These are phyloP conservation scores for Ahaetulla prasina DNA, from an alignment of 2,113 vertebrate species.

Conservation along the genomic window DNA sequence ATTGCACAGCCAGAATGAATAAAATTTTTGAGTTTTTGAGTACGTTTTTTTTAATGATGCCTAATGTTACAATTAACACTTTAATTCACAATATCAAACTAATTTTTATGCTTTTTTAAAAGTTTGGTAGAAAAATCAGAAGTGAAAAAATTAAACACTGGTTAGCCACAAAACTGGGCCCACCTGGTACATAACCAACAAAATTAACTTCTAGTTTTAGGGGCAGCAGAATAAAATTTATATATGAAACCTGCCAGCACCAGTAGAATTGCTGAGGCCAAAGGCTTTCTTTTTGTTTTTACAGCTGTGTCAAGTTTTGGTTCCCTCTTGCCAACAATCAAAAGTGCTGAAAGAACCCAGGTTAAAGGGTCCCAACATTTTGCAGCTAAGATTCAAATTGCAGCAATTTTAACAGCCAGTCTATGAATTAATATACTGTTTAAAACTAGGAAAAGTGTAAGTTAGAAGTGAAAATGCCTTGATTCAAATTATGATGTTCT, in stretches of 20 bases:
- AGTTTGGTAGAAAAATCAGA: constrained; percentile 78
- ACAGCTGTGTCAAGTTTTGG: constrained; percentile 81
- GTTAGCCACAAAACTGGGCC: constrained; percentile 75
- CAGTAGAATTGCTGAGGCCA: constrained; percentile 74
- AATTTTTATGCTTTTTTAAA: constrained; percentile 77
- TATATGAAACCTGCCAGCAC: constrained; percentile 76
- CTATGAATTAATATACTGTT: constrained; percentile 74
- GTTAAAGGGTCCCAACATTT: constrained; percentile 72
- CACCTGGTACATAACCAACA: constrained; percentile 75
- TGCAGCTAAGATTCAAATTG: constrained; percentile 71
- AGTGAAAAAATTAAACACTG: constrained; percentile 74
- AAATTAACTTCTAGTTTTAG: constrained; percentile 75
- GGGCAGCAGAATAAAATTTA: constrained; percentile 76
- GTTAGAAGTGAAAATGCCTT: constrained; percentile 51
- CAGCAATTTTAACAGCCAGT: constrained; percentile 73
- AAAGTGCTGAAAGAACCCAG: constrained; percentile 70
- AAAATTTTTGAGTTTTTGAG: no score
- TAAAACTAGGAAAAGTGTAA: constrained; percentile 65
- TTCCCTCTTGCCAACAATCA: constrained; percentile 74
- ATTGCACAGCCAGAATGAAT: constrained; percentile 60
- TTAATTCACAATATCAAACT: constrained; percentile 70
- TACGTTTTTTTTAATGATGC: constrained; percentile 49
- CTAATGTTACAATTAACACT: constrained; percentile 73
- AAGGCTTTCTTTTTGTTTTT: constrained; percentile 76
- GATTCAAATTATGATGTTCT: constrained; percentile 54